These are phyloP conservation scores for Tetrao urogallus DNA, from an alignment of 2,113 vertebrate genomes.

Conservation along the genomic window DNA sequence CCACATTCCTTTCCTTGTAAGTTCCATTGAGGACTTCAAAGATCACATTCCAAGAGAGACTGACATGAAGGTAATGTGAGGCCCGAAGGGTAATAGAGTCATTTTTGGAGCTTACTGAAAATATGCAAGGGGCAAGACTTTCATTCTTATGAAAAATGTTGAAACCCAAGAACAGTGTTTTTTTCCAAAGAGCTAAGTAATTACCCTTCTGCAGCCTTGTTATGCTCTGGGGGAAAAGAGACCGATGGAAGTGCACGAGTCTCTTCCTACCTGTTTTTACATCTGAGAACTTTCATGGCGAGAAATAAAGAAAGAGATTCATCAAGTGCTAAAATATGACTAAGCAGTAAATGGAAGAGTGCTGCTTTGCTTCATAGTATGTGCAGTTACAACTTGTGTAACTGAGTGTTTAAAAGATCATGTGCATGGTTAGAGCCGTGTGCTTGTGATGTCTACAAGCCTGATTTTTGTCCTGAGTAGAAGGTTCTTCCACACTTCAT, in stretches of 20 bases:
- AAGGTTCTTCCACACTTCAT: neutral
- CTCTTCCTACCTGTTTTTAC: neutral
- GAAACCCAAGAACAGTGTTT: neutral
- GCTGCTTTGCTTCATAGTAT: neutral
- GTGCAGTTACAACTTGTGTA: neutral
- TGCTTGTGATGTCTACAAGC: neutral
- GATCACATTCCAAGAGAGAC: slow-evolving; percentile 99
- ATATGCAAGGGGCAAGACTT: neutral
- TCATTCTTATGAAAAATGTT: neutral
- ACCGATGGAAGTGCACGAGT: neutral
- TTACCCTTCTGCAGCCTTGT: neutral
- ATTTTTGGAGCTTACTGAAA: neutral
- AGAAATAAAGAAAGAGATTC: neutral
- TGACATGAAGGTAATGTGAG: slow-evolving; percentile 93
- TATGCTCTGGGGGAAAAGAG: neutral
- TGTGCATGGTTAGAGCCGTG: neutral
- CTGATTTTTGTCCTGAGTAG: neutral
- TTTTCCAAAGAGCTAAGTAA: neutral
- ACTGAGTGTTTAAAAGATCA: neutral
- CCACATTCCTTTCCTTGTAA: slow-evolving; percentile 99
- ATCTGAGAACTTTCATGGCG: neutral
- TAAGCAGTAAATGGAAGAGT: neutral
- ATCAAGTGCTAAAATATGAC: neutral
- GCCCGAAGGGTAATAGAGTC: neutral
- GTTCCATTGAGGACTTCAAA: slow-evolving; percentile 98